Evolutionary conservation across 2,113 vertebrate genomes (phyloP).

Genomic region (Peromyscus maniculatus): DNA sequence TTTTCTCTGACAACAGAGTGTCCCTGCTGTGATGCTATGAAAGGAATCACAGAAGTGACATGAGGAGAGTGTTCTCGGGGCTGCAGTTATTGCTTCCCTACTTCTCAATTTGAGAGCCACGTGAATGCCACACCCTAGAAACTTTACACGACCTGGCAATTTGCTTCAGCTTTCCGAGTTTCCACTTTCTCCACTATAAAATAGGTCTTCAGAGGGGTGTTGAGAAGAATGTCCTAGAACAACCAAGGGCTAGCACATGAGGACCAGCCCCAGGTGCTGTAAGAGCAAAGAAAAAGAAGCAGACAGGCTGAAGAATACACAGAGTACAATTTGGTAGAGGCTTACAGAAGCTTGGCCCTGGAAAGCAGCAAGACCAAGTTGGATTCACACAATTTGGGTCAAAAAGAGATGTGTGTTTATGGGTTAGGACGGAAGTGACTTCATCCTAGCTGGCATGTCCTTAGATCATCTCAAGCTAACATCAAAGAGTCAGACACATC

Average conservation of each 20-base stretch:
- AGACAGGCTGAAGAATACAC: not conserved
- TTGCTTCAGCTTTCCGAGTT: not conserved
- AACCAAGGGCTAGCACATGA: not conserved
- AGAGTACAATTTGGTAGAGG: not conserved
- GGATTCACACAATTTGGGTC: not conserved
- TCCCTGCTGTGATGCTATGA: not conserved
- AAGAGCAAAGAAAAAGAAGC: not conserved
- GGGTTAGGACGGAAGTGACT: not conserved
- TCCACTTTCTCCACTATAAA: not conserved
- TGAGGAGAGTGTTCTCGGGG: not conserved
- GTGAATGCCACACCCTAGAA: not conserved
- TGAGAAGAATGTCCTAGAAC: slow-evolving; percentile 1
- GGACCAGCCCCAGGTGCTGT: not conserved
- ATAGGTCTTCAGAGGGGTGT: not conserved
- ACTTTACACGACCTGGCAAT: not conserved
- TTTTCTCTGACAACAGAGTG: not conserved
- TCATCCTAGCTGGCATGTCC: not conserved
- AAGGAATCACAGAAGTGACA: not conserved
- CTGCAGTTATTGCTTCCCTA: not conserved
- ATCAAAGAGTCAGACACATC: not conserved
- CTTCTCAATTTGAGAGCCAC: not conserved
- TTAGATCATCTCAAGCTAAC: not conserved
- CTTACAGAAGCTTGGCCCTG: not conserved
- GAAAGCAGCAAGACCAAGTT: not conserved
- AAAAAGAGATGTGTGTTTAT: not conserved